Percentiles rank a stretch among this genome's conserved stretches.
Conservation (phyloP, 1,140 invertebrate species). For the Chrysomallon squamiferum region DNA sequence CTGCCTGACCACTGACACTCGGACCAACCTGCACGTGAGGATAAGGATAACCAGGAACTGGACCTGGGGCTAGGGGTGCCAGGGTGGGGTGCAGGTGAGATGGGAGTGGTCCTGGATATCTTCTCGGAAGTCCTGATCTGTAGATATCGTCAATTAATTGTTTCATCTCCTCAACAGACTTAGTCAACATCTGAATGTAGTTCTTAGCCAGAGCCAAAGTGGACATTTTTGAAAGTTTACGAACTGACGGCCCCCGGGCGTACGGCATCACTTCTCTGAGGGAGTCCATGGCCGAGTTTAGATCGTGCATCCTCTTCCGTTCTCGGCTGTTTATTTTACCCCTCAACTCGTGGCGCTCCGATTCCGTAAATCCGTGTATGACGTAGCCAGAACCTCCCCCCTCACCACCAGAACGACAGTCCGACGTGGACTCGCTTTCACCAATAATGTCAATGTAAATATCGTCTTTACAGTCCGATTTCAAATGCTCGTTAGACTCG, state of each 20-base stretch:
- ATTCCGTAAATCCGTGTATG: constrained; percentile 19
- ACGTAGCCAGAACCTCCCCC: constrained; percentile 14
- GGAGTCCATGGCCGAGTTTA: constrained; percentile 55
- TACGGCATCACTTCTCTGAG: constrained; percentile 60
- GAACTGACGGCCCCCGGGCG: constrained; percentile 90
- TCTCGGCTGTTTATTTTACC: constrained; percentile 52
- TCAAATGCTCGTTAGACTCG: too few species aligned
- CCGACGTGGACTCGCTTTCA: background rate
- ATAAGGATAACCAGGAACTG: background rate
- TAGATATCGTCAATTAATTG: constrained; percentile 33
- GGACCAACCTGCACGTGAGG: background rate
- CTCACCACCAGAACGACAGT: background rate
- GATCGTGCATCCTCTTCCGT: constrained; percentile 58
- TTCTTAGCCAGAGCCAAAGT: constrained; percentile 96
- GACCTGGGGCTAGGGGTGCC: background rate
- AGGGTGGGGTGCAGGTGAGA: constrained; percentile 1
- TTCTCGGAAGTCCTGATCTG: constrained; percentile 7
- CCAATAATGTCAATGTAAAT: constrained; percentile 7
- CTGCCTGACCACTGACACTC: background rate
- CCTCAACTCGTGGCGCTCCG: constrained; percentile 30
- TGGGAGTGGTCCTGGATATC: background rate
- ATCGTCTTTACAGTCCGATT: too few species aligned
- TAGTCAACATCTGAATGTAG: constrained; percentile 93
- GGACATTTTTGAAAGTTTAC: constrained; percentile 98
- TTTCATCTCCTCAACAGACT: constrained; percentile 50